Evolutionary conservation across 2,888 invertebrate species (phyloP).

Genomic region (Rhingia campestris): DNA sequence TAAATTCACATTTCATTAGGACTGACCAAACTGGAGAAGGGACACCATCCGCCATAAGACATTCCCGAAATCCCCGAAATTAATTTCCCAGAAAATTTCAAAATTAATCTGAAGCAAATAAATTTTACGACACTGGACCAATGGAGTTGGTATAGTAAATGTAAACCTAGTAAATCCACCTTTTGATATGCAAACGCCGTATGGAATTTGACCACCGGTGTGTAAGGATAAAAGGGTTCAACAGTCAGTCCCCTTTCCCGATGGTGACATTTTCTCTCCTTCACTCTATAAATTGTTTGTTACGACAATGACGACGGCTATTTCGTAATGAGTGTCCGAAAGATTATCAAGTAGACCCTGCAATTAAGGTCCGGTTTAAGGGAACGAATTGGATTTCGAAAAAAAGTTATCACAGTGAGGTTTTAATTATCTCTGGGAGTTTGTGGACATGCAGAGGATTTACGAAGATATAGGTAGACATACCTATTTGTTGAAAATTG

Average conservation of each 20-base stretch:
- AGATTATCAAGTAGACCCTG: conserved; percentile 71
- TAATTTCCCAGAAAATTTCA: conserved; percentile 82
- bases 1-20: conserved; percentile 73
- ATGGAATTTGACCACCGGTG: conserved; percentile 73
- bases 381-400: conserved; percentile 46
- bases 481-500: conserved; percentile 4
- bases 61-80: conserved; percentile 77
- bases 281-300: conserved; percentile 49
- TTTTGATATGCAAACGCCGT: conserved; percentile 72
- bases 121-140: conserved; percentile 22
- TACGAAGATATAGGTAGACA: no score
- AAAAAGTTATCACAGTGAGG: conserved; percentile 81
- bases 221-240: conserved; percentile 60
- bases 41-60: conserved; percentile 47
- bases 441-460: not conserved
- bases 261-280: conserved; percentile 40
- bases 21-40: conserved; percentile 56
- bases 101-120: conserved; percentile 79
- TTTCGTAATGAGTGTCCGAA: conserved; percentile 69
- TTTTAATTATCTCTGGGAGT: conserved; percentile 80
- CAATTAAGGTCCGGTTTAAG: conserved; percentile 65
- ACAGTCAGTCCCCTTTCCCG: conserved; percentile 10
- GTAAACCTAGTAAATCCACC: conserved; percentile 58
- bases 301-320: conserved; percentile 37
- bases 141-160: not conserved